Evolutionary conservation across 2,113 vertebrate genomes (phyloP).

Genomic region (Cryptotis parvus): DNA sequence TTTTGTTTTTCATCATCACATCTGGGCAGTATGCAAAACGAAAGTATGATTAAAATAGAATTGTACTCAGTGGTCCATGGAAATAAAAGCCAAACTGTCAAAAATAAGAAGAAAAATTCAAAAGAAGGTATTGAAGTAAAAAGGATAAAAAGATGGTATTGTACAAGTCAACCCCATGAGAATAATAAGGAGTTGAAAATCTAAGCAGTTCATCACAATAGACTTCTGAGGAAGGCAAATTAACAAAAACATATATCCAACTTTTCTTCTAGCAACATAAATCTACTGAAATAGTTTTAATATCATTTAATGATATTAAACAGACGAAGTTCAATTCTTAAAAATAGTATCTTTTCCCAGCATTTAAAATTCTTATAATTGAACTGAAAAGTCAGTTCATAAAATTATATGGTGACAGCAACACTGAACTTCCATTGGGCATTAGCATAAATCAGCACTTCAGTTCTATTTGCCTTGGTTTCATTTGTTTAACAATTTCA

Average conservation of each 20-base stretch:
- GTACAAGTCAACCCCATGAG: neutral
- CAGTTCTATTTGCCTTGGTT: neutral
- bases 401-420: neutral
- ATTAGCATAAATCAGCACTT: constrained; percentile 1
- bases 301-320: neutral
- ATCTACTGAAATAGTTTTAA: neutral
- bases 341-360: neutral
- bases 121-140: constrained; percentile 30
- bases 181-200: neutral
- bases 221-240: neutral
- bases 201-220: neutral
- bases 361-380: constrained; percentile 38
- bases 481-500: neutral
- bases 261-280: neutral
- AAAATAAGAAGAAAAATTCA: neutral
- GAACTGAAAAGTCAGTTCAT: neutral
- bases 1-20: constrained; percentile 32
- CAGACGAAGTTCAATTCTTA: neutral
- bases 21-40: neutral
- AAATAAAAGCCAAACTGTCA: constrained; percentile 10
- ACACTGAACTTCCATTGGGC: neutral
- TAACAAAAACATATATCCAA: neutral
- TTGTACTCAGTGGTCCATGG: neutral
- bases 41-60: constrained; percentile 43
- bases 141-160: neutral